These are phyloP conservation scores for Riparia riparia DNA, from an alignment of 2,113 vertebrate species.

Conservation along the genomic window DNA sequence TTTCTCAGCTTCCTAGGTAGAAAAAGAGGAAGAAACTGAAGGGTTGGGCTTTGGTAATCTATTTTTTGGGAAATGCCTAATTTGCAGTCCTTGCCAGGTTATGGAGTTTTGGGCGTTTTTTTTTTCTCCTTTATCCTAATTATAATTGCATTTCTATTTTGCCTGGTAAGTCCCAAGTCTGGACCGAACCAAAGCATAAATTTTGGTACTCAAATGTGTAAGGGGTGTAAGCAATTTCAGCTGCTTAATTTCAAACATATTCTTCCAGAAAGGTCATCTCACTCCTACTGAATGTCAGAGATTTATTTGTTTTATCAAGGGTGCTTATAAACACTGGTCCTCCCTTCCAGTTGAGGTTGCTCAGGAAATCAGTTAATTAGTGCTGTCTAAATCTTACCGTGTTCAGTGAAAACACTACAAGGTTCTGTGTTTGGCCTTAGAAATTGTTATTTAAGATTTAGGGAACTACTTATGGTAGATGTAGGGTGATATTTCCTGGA, in stretches of 20 bases:
- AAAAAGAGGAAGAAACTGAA: not conserved
- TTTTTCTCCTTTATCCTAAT: not conserved
- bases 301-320: not conserved
- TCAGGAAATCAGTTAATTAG: not conserved
- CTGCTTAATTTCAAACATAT: not conserved
- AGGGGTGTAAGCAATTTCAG: not conserved
- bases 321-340: not conserved
- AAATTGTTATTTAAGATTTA: not conserved
- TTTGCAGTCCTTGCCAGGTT: not conserved
- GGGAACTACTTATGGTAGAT: not conserved
- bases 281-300: not conserved
- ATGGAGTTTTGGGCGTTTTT: fast-evolving
- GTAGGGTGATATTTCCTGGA: not conserved
- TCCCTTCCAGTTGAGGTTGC: not conserved
- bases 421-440: not conserved
- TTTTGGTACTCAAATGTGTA: not conserved
- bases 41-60: not conserved
- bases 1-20: not conserved
- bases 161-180: not conserved
- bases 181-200: not conserved
- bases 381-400: not conserved
- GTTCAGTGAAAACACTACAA: not conserved
- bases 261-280: not conserved
- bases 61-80: not conserved
- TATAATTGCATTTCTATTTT: not conserved